Evolutionary conservation across 64 coral and sea anemone species (phyloP), one percentile per base, ranked within the genome.

Genomic region (Actinia tenebrosa): DNA sequence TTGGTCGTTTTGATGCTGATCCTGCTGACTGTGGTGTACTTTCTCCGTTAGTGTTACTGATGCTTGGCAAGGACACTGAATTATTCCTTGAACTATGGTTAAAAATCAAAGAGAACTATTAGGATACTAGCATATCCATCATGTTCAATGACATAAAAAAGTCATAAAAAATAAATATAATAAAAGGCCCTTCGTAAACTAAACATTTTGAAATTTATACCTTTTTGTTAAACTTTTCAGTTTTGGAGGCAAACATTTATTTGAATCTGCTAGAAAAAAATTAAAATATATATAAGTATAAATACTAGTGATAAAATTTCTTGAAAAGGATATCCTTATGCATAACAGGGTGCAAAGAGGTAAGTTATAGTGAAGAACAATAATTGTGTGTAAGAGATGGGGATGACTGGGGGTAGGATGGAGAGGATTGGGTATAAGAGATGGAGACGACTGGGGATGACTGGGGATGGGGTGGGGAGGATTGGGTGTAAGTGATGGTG

Each of bases 11-110:
- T 16, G 88, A 71, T 77, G 92, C 60, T 20, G 86, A 64, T 16
- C 86, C 18, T 10, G 80, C 7, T 69, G 82, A 84, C 11, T 80
- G 81, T 16, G 71, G 50, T 7, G 45, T 72, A 45, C 75, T 94
- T 46, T 89, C 88, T 56, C 84, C 62, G 45, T 23, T 62, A 11
- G 88, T 52, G 16, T 62, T 87, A 56, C 84, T 89, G 15, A 96
- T 96, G 46, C 94, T 96, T 53, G 94, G 94, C n/a, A 96, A 58
- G 44, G 94, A 96, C 10, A 96, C 88, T 63, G 94, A 96, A 68
- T 56, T 93, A 8, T 63, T 84, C 10, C 91, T 83, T 27, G 94
- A 89, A 16, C 94, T 96, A 53, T 4, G 5, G 20, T 1, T 56
- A 85, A 61, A 54, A 23, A 53, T 13, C 3, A 22, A 58, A 53